phyloP scores from a whole-genome alignment of 2,113 vertebrate genomes.

The Pachycephala philippinensis region DNA sequence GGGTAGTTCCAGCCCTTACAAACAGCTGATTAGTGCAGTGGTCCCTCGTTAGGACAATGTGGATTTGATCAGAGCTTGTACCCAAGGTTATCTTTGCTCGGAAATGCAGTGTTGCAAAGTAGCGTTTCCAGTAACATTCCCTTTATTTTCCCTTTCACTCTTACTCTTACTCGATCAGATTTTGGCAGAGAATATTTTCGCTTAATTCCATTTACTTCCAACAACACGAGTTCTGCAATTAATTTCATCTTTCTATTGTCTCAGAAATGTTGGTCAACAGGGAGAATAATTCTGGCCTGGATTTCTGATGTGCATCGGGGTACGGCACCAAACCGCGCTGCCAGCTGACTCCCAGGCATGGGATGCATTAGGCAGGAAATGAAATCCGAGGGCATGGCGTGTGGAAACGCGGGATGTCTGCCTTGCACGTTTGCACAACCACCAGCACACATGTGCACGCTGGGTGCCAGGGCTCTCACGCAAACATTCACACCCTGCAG shows the following conservation, averaged over 20 bases:
- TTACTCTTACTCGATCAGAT: constrained; percentile 26
- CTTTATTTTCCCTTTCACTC: constrained; percentile 52
- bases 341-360: neutral
- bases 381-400: neutral
- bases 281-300: constrained; percentile 26
- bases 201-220: constrained; percentile 31
- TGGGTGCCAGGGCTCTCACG: neutral
- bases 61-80: neutral
- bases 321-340: neutral
- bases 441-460: neutral
- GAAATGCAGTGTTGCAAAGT: neutral
- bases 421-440: neutral
- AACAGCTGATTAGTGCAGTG: neutral
- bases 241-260: constrained; percentile 58
- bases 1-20: neutral
- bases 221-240: constrained; percentile 52
- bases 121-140: neutral
- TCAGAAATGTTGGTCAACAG: constrained; percentile 58
- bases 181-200: constrained; percentile 23
- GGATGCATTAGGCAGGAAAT: neutral
- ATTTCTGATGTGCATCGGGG: neutral
- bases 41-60: neutral
- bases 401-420: neutral
- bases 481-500: neutral
- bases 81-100: neutral